These are phyloP conservation scores for Cepaea nemoralis DNA, from an alignment of 1,140 invertebrate species.

Conservation along the genomic window DNA sequence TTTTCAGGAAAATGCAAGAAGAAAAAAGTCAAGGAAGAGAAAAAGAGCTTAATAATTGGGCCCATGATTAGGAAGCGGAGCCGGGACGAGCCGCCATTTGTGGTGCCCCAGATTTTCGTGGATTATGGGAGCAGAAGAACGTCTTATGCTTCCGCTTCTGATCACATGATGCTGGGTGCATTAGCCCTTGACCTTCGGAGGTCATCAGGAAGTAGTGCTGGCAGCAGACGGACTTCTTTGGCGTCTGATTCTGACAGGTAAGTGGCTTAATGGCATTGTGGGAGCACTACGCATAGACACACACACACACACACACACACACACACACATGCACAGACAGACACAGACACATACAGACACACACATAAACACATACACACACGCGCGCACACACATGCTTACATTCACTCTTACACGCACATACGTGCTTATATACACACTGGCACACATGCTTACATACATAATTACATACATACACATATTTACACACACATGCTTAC, in stretches of 20 bases:
- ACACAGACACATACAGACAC: too few relatives aligned
- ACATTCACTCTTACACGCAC: too few relatives aligned
- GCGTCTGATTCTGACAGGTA: constrained; percentile 53
- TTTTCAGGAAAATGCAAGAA: constrained; percentile 53
- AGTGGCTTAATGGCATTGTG: neutral
- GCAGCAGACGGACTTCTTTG: constrained; percentile 58
- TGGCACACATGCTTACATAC: too few relatives aligned
- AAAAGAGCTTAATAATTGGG: constrained; percentile 55
- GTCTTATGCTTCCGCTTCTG: constrained; percentile 57
- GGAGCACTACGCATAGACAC: neutral
- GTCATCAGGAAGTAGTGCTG: constrained; percentile 56
- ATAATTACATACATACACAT: too few relatives aligned
- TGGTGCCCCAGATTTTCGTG: constrained; percentile 64
- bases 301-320: neutral
- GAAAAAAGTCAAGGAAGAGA: constrained; percentile 56
- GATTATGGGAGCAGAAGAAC: constrained; percentile 63
- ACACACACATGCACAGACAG: neutral
- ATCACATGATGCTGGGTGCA: constrained; percentile 54
- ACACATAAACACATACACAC: too few relatives aligned
- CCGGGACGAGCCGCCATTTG: constrained; percentile 60
- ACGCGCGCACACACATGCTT: too few relatives aligned
- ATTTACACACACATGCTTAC: too few relatives aligned
- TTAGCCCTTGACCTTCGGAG: constrained; percentile 52
- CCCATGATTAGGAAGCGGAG: constrained; percentile 56
- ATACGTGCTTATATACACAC: too few relatives aligned